A percentile compares a stretch with the other conserved stretches of the same genome.
phyloP scores from a whole-genome alignment of 2,797 vertebrate genomes.

The Gorsachius magnificus region DNA sequence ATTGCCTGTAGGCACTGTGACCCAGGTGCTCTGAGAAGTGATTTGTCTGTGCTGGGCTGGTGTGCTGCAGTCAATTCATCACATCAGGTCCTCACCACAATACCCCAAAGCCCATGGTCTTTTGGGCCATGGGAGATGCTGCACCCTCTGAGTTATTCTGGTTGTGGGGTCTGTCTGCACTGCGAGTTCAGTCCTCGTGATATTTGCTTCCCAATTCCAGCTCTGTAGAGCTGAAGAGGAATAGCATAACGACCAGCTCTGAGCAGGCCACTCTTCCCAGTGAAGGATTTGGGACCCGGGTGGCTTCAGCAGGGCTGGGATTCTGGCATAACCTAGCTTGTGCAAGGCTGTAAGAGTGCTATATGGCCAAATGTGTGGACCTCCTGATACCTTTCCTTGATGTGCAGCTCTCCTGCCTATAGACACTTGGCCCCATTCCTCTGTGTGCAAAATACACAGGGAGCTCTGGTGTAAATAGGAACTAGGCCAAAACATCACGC shows the following conservation, averaged over 20 bases:
- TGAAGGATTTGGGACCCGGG: not conserved
- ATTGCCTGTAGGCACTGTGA: not conserved
- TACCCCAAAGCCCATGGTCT: not conserved
- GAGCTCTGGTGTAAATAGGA: not conserved
- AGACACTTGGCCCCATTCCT: not conserved
- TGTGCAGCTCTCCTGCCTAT: not conserved
- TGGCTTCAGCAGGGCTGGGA: not conserved
- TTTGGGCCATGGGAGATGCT: not conserved
- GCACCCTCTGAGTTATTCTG: not conserved
- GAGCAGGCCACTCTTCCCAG: not conserved
- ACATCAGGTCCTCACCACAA: accelerated
- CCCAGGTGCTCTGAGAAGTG: not conserved
- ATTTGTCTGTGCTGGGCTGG: not conserved
- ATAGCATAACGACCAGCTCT: not conserved
- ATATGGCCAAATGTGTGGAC: not conserved
- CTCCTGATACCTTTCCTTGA: not conserved
- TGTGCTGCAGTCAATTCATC: not conserved
- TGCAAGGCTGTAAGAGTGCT: not conserved
- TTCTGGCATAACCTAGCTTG: too few species aligned
- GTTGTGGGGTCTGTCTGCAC: not conserved
- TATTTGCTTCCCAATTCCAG: not conserved
- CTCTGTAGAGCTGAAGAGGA: not conserved
- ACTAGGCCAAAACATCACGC: not conserved
- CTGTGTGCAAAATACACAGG: not conserved
- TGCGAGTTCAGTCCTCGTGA: not conserved